These are phyloP conservation scores for Okamejei kenojei DNA, from an alignment of 2,797 vertebrate genomes.

Conservation along the genomic window DNA sequence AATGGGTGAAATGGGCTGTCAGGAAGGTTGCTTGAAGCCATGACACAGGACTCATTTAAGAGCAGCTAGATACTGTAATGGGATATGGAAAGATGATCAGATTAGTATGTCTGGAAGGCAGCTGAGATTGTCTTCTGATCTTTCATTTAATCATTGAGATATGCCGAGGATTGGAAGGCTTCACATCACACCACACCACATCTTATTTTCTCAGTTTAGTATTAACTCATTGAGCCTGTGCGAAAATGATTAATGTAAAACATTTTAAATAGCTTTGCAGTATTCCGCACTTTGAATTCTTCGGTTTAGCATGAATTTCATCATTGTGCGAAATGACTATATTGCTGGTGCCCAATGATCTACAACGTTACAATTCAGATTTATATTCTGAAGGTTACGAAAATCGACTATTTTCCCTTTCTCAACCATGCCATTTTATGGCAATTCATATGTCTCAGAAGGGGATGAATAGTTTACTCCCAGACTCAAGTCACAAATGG, in stretches of 20 bases:
- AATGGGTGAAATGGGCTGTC: neutral
- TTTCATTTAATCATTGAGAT: constrained; percentile 32
- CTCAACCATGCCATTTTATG: neutral
- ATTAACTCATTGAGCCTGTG: neutral
- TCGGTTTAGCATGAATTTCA: neutral
- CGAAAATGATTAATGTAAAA: neutral
- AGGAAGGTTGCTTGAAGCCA: constrained; percentile 23
- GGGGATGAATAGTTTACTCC: neutral
- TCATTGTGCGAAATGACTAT: neutral
- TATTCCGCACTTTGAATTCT: neutral
- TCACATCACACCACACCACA: neutral
- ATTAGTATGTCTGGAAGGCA: constrained; percentile 25
- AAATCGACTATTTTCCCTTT: neutral
- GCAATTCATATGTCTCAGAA: neutral
- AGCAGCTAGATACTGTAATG: constrained; percentile 29
- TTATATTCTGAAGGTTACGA: neutral
- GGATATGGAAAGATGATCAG: constrained; percentile 28
- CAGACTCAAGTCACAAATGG: neutral
- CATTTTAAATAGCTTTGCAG: neutral
- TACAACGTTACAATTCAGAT: neutral
- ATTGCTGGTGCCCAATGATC: neutral
- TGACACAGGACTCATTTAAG: constrained; percentile 16
- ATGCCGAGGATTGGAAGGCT: neutral
- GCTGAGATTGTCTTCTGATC: constrained; percentile 15
- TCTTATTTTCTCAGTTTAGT: neutral